Evolutionary conservation across 1,140 invertebrate genomes (phyloP), one percentile per base, ranked within the genome.

Genomic region (Cotesia chilonis): DNA sequence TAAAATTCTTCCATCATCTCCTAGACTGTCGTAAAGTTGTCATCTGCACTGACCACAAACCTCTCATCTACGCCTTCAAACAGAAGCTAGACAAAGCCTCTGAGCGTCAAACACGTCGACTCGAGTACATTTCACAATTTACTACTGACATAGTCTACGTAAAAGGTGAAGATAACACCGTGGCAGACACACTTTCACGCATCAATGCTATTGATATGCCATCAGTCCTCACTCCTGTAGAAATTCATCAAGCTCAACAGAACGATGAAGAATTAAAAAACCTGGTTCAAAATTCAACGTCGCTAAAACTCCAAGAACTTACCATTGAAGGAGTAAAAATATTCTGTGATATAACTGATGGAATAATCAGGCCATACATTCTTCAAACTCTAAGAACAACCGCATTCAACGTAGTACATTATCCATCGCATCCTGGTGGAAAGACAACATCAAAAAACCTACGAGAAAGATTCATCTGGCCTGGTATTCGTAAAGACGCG

Each of bases 81-180:
- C 71, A 74, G 20, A 41, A 66, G 12, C 4, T n/a, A 1, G 74
- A 63, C 1, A 69, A 72, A 38, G 70, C 54, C 5, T 65, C 47
- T 12, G 28, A 60, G 4, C 66, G 73, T n/a, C 74, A 75, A 68
- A 7, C 72, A n/a, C 54, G 74, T 10, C 75, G 81, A 55, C 66
- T 81, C 6, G 65, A 79, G 20, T 81, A 38, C 41, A 78, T 83
- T 36, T 54, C 76, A 3, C 75, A 84, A 74, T 82, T 78, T 64
- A 73, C 72, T 0, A 79, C 75, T 0, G 74, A 80, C 17, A 75
- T 83, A 5, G 4, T 73, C 5, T 75, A 84, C 47, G 65, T 83
- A 0, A 61, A 61, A n/a, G 79, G 81, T 3, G 17, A 68, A 4
- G 66, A 75, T 4, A 84, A 87, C 61, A 59, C 75, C 0, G 76